Evolutionary conservation across 1,140 invertebrate genomes (phyloP), one percentile per base, ranked within the genome.

Genomic region (Coptotermes formosanus): DNA sequence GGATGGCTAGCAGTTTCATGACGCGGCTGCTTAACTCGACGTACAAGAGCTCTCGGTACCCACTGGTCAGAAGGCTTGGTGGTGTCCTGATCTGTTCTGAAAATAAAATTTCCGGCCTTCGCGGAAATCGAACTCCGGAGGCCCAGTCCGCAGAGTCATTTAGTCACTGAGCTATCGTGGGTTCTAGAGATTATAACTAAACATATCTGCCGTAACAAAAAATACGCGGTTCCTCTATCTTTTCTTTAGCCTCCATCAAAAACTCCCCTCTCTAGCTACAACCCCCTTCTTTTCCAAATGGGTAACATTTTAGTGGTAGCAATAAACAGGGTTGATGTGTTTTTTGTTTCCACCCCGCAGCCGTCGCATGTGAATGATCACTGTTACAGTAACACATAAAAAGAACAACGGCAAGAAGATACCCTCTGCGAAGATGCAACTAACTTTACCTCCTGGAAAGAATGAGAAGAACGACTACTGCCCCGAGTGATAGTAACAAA

Each of bases 391-490:
- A 75, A 75, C 25, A 64, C 59, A 75, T 75, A 75, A 75, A 75
- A 75, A 30, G 64, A 75, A 75, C 64, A 75, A 75, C 25, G 25
- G n/a, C 30, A 75, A 75, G 25, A 30, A 75, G 64, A 30, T 30
- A n/a, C 64, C 64, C 64, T 75, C 64, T 30, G n/a, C 64, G 30
- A 75, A 6, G 64, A 75, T 75, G n/a, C 64, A 75, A 75, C 64
- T 75, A 75, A 75, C 64, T 75, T 75, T 75, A 75, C 64, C 64
- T 75, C 64, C 64, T 75, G 64, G 64, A 75, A 75, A 75, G 64
- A 75, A 30, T 7, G 64, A 75, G 64, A 75, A 8, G 6, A 30
- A 25, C 64, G 12, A 75, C 64, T 75, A n/a, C n/a, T n/a, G n/a
- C 64, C 64, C 9, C 64, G 64, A 25, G 64, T 75, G 64, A 25